phyloP scores from a whole-genome alignment of 2,113 vertebrate species.

The Myocastor coypus region DNA sequence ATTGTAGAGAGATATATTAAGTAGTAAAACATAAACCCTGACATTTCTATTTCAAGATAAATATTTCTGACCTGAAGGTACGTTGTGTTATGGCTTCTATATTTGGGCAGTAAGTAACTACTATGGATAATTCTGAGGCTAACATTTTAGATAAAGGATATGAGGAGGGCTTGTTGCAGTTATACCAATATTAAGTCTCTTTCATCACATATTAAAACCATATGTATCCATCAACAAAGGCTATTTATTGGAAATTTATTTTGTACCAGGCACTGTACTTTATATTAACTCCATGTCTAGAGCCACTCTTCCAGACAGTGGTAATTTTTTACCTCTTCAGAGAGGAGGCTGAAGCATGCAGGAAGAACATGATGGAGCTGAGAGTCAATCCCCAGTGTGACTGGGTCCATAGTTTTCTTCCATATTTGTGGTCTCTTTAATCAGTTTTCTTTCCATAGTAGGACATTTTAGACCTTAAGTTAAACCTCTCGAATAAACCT shows the following conservation, averaged over 20 bases:
- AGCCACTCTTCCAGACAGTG: not conserved
- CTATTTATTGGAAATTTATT: not conserved
- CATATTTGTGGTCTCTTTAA: not conserved
- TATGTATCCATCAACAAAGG: not conserved
- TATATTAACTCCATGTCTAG: not conserved
- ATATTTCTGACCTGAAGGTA: constrained; percentile 27
- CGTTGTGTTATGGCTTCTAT: not conserved
- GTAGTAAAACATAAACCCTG: not conserved
- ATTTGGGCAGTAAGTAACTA: not conserved
- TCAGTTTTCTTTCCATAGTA: not conserved
- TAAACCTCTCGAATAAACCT: not conserved
- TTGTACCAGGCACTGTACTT: not conserved
- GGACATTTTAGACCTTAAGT: not conserved
- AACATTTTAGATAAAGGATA: not conserved
- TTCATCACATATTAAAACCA: not conserved
- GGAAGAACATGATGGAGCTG: not conserved
- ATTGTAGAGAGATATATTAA: not conserved
- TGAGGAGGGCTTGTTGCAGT: not conserved
- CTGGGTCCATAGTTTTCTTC: not conserved
- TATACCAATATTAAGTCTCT: not conserved
- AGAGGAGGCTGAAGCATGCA: not conserved
- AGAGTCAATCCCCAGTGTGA: not conserved
- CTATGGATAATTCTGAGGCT: constrained; percentile 2
- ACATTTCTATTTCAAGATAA: constrained; percentile 16
- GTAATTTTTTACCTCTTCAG: not conserved